Evolutionary conservation across 2,888 invertebrate genomes (phyloP).

Genomic region (Sepioteuthis lessoniana): DNA sequence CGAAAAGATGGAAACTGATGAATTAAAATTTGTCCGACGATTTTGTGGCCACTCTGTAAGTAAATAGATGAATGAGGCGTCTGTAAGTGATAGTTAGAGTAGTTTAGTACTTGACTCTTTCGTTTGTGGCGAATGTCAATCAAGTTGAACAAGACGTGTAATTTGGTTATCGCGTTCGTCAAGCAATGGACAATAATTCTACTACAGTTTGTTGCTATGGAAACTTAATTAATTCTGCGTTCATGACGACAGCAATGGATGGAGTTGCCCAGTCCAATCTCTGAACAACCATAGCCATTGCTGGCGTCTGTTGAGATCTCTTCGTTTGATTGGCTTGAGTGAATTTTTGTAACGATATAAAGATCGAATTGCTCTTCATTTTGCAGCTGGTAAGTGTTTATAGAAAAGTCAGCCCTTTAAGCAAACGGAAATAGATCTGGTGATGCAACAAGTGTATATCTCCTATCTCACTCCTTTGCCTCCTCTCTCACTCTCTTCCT

Average conservation of each 20-base stretch:
- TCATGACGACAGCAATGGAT: not conserved
- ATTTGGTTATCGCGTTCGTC: not conserved
- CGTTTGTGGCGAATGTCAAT: not conserved
- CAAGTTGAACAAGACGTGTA: slow-evolving; percentile 2
- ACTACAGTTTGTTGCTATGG: not conserved
- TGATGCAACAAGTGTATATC: not conserved
- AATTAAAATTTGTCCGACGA: not conserved
- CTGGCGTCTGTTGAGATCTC: not conserved
- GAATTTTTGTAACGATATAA: not conserved
- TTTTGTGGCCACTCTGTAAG: not conserved
- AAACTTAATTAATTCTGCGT: slow-evolving; percentile 33
- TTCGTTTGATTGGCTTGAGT: not conserved
- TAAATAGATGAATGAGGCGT: not conserved
- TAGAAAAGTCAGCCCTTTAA: not conserved
- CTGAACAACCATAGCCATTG: not conserved
- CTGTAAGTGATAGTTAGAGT: not conserved
- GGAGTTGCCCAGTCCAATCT: not conserved
- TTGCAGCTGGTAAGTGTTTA: not conserved
- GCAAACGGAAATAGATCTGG: not conserved
- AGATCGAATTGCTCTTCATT: not conserved
- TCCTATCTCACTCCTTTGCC: too few species aligned
- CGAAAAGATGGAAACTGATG: too few species aligned
- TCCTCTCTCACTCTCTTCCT: too few species aligned
- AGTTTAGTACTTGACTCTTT: not conserved
- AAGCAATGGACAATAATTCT: not conserved